A percentile compares a stretch with the other conserved stretches of the same genome.
These are phyloP conservation scores for Proteles cristata DNA, from an alignment of 2,113 vertebrate genomes.

Conservation along the genomic window DNA sequence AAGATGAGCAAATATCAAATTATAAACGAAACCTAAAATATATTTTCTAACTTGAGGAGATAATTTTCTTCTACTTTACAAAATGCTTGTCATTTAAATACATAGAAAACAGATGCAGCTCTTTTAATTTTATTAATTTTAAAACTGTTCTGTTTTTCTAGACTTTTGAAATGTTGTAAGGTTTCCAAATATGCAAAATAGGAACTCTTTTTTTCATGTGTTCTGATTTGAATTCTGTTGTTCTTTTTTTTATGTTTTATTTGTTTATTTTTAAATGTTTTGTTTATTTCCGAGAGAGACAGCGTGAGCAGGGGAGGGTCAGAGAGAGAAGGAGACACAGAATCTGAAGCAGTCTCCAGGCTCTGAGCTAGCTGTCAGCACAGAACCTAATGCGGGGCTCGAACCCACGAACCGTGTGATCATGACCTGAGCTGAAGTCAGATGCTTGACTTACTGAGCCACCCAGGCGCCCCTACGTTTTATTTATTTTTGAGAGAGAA, in stretches of 20 bases:
- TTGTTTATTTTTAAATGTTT: no score
- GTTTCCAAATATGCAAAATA: not conserved
- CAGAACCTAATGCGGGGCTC: no score
- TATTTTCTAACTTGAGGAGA: constrained; percentile 3
- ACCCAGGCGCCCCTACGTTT: no score
- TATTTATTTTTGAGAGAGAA: no score
- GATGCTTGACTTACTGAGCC: no score
- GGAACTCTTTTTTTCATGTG: not conserved
- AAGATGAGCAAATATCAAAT: constrained; percentile 2
- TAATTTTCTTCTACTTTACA: not conserved
- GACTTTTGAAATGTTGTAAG: not conserved
- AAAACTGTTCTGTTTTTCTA: not conserved
- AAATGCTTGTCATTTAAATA: constrained; percentile 26
- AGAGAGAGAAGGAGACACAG: no score
- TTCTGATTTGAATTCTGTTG: constrained; percentile 2
- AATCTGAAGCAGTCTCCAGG: no score
- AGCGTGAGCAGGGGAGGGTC: no score
- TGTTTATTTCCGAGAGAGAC: no score
- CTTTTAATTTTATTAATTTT: constrained; percentile 8
- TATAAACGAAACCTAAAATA: not conserved
- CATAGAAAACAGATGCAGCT: not conserved
- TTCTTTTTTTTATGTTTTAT: not conserved
- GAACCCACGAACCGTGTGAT: no score
- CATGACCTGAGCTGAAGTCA: no score
- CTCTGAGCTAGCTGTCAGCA: no score